Base-by-base conservation (phyloP, 1,140 invertebrate genomes). In the Oedothorax gibbosus region DNA sequence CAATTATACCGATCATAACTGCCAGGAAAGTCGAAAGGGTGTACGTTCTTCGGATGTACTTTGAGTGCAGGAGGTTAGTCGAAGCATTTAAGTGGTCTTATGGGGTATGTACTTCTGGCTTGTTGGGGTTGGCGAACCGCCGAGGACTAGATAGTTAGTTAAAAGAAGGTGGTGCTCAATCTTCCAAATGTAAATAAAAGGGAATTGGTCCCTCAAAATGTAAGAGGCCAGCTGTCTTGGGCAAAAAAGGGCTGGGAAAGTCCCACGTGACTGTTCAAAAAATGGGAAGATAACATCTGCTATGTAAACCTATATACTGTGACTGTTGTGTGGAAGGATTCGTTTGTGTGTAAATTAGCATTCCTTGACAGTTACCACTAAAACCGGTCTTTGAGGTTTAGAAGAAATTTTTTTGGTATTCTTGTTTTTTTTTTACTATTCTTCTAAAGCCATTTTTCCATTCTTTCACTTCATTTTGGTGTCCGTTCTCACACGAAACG, bases 261-360 rank as follows among this genome's bases (percentile, higher is more conserved):
- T 78, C 56, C 75, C 75, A 78, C 83, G 83, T 85, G 83, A 85
- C 83, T 85, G 53, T 62, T 76, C 60, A 84, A 75, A 84, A 76
- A 69, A 53, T 54, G 53, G 64, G 83, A 69, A 78, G 83, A 85
- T 85, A 85, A 78, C 83, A 85, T 85, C 83, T 77, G 83, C 83
- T 78, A 85, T 85, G 83, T 85, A 78, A 78, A 73, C 83, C 75
- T 69, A 78, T 78, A 77, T 85, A 71, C 83, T 85, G 83, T 85
- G 83, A 85, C 75, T 85, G 54, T 85, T 84, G 71, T 72, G 72
- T 84, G 81, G 83, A 77, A 14, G 73, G 64, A 49, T 77, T 62
- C 73, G 82, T 85, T 85, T 78, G 83, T 85, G 83, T 85, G 83
- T 85, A 85, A 85, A 85, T 85, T 85, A 85, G 83, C 73, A 85